phyloP scores from a whole-genome alignment of 1,140 invertebrate genomes.

The Zelostemma sp. region DNA sequence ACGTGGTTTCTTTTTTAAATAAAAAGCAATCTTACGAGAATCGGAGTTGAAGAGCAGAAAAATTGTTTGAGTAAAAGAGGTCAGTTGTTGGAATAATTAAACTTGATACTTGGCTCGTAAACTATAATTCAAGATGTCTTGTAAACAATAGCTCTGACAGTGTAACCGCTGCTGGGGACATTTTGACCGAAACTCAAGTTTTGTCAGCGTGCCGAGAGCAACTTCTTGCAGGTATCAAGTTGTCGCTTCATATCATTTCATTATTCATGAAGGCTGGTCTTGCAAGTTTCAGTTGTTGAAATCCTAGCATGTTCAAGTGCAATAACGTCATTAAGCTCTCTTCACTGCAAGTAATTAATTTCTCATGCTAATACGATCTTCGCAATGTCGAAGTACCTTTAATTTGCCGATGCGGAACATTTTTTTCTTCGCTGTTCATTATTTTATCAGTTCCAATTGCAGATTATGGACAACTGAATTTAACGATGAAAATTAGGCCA shows the following conservation, averaged over 20 bases:
- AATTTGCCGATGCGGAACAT: not conserved
- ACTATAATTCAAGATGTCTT: slow-evolving; percentile 5
- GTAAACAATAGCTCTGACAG: not conserved
- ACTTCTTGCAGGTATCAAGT: slow-evolving; percentile 16
- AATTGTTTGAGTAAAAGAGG: no score
- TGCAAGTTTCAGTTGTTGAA: slow-evolving; percentile 6
- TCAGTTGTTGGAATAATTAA: no score
- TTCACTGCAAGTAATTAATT: not conserved
- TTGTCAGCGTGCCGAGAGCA: slow-evolving; percentile 10
- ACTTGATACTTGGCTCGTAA: not conserved
- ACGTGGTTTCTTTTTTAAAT: not conserved
- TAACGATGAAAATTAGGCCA: no score
- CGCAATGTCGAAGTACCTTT: not conserved
- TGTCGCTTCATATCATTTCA: slow-evolving; percentile 14
- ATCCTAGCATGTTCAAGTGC: not conserved
- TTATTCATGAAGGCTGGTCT: slow-evolving; percentile 17
- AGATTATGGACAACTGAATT: no score
- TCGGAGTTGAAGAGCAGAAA: no score
- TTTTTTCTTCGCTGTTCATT: no score
- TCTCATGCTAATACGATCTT: not conserved
- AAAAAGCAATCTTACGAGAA: no score
- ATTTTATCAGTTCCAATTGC: no score
- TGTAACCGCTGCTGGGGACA: slow-evolving; percentile 9
- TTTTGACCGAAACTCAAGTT: slow-evolving; percentile 10
- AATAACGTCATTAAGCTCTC: not conserved